Evolutionary conservation across 2,113 vertebrate genomes (phyloP).

Genomic region (Corvus cornix): DNA sequence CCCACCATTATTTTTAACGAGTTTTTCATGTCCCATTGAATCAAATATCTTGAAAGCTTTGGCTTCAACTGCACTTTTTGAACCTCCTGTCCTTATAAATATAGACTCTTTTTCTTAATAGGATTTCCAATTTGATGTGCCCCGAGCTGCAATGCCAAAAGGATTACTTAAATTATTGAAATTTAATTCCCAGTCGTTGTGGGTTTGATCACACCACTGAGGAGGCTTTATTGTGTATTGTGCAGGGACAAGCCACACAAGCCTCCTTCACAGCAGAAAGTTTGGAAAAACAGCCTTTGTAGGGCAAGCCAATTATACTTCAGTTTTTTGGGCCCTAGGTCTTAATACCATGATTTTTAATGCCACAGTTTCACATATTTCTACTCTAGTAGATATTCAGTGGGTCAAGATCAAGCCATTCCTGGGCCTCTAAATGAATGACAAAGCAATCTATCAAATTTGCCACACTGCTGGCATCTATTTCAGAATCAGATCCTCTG

Average conservation of each 20-base stretch:
- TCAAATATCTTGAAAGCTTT: slow-evolving; percentile 13
- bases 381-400: background rate
- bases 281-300: background rate
- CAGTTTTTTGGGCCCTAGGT: background rate
- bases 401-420: background rate
- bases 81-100: slow-evolving; percentile 6
- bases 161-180: slow-evolving; percentile 25
- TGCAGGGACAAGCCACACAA: background rate
- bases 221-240: background rate
- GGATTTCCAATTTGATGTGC: slow-evolving; percentile 1
- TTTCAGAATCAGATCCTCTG: background rate
- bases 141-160: background rate
- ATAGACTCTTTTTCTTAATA: background rate
- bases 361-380: background rate
- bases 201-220: background rate
- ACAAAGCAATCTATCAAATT: background rate
- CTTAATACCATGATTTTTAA: background rate
- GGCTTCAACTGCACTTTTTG: background rate
- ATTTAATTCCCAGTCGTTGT: slow-evolving; percentile 17
- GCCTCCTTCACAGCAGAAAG: background rate
- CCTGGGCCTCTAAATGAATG: background rate
- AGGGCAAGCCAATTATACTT: background rate
- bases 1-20: background rate
- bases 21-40: background rate
- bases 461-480: background rate